Evolutionary conservation across 2,113 vertebrate species (phyloP).

Genomic region (Hemiprocne comata): DNA sequence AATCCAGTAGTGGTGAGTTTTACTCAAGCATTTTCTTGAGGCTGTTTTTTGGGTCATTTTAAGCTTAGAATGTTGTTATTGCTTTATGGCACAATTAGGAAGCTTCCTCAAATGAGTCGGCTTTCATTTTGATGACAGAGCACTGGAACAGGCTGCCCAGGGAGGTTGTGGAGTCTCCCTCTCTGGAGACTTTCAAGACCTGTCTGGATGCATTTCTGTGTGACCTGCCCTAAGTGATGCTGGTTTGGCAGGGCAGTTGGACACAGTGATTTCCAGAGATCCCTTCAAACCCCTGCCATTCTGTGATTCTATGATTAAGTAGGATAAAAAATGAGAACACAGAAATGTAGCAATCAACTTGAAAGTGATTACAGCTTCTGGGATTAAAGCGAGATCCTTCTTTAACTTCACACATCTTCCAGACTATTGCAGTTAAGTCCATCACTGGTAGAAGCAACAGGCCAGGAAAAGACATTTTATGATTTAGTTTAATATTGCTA

Average conservation of each 20-base stretch:
- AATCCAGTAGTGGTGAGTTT: background rate
- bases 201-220: too few species aligned
- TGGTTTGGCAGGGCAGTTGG: too few species aligned
- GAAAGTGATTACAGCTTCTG: background rate
- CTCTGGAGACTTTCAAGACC: too few species aligned
- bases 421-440: background rate
- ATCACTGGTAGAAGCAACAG: background rate
- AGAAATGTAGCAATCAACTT: background rate
- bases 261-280: too few species aligned
- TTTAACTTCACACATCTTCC: background rate
- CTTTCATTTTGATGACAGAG: background rate
- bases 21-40: background rate
- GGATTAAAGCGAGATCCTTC: background rate
- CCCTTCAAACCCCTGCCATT: too few species aligned
- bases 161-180: too few species aligned
- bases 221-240: too few species aligned
- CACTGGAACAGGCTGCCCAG: too few species aligned
- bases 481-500: background rate
- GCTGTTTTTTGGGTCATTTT: background rate
- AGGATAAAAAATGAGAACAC: background rate
- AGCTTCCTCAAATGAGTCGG: background rate
- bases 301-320: background rate
- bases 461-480: background rate
- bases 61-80: background rate
- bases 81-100: background rate